These are phyloP conservation scores for Stenoptilia bipunctidactyla DNA, from an alignment of 2,888 invertebrate genomes.

Conservation along the genomic window DNA sequence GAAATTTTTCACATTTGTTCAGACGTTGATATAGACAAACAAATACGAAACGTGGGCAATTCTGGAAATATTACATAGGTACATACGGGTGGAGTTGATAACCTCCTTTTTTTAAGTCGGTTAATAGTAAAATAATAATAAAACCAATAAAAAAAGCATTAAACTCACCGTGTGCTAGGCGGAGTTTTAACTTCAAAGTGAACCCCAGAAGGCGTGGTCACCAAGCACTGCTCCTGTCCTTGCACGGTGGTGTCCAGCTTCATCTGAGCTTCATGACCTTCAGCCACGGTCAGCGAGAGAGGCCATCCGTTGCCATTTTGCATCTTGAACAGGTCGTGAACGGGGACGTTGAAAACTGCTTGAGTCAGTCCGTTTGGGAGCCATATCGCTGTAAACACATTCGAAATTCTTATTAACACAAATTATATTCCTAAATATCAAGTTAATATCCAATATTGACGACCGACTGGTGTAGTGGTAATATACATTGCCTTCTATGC, in stretches of 20 bases:
- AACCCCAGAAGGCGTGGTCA: constrained; percentile 35
- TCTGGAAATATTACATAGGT: no score
- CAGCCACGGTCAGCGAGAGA: constrained; percentile 27
- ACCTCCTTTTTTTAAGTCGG: no score
- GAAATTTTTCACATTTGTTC: no score
- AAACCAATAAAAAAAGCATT: no score
- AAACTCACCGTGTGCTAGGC: constrained; percentile 32
- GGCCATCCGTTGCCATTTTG: constrained; percentile 53
- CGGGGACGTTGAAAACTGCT: constrained; percentile 22
- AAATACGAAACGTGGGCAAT: no score
- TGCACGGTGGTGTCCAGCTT: constrained; percentile 27
- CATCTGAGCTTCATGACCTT: constrained; percentile 44
- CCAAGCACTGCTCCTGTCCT: constrained; percentile 30
- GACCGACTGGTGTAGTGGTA: no score
- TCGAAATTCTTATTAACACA: no score
- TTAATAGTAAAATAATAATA: no score
- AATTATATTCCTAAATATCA: neutral
- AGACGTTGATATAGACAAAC: no score
- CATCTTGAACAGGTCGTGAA: constrained; percentile 35
- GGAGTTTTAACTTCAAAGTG: constrained; percentile 31
- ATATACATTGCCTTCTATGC: no score
- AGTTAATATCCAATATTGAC: neutral
- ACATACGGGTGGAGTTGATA: no score
- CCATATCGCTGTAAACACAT: no score
- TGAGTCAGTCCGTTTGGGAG: constrained; percentile 10